Base-by-base conservation (phyloP, 2,113 vertebrate genomes). In the Epinephelus moara region DNA sequence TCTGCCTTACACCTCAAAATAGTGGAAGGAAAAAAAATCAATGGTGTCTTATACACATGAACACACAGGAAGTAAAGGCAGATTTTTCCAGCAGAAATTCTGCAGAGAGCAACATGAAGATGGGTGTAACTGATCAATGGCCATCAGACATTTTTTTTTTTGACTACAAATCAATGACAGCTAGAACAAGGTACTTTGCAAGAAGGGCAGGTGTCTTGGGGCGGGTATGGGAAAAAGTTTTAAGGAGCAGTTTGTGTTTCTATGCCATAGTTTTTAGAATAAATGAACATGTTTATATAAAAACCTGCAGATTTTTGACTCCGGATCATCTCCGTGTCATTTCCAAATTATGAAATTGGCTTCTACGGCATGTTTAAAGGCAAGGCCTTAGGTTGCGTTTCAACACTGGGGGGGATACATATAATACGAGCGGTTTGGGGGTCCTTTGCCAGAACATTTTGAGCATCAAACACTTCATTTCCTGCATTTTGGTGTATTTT, bases 1-100 rank as follows among this genome's bases (percentile, higher is more conserved):
- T 74, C 52, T 81, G 68, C 61, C 40, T 70, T 70, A 30, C 49
- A 49, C 64, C 82, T 84, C 69, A 70, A 49, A 85, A 80, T 75
- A 88, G 67, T 42, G 45, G 21, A 62, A 57, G 17, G 49, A 12
- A 49, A 42, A 79, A 88, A 79, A 88, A 85, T 88, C 85, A 73
- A 81, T 81, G 75, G 59, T 14, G 67, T 72, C 19, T 70, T 67
- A 56, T 37, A 70, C 56, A 52, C 63, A 61, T 12, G 42, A 45
- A 67, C 45, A 33, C n/a, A 30, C 8, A 56, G 73, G 50, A 71
- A 69, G 45, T 57, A 40, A 10, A 67, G n/a, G 14, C 52, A 68
- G 71, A 30, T 59, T 57, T 80, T 75, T 49, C 14, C 50, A 55
- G n/a, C 15, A 70, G n/a, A 1, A 57, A 53, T 40, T 30, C 50